phyloP scores from a whole-genome alignment of 2,888 invertebrate genomes.

The Brenthis hecate region DNA sequence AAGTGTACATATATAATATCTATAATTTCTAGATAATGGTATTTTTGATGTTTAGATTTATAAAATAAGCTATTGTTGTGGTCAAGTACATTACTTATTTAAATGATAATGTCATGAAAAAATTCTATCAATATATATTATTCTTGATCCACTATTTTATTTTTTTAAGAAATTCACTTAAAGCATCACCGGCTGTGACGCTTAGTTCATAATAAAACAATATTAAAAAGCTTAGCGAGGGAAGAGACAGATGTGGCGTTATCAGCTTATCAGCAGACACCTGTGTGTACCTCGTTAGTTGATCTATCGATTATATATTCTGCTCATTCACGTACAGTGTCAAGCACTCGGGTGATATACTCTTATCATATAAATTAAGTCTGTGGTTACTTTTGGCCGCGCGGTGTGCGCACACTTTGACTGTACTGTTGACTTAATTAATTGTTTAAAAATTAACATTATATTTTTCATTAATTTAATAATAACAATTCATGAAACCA shows the following conservation, averaged over 20 bases:
- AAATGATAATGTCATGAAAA: too few relatives aligned
- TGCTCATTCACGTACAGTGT: slow-evolving; percentile 4
- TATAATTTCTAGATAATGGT: too few relatives aligned
- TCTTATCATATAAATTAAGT: background rate
- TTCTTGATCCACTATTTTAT: background rate
- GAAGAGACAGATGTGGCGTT: slow-evolving; percentile 20
- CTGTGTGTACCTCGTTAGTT: slow-evolving; percentile 5
- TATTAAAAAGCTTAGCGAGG: slow-evolving; percentile 24
- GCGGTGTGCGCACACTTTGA: too few relatives aligned
- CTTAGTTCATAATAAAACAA: slow-evolving; percentile 2
- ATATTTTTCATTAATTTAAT: too few relatives aligned
- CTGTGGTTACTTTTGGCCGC: background rate
- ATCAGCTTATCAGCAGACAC: slow-evolving; percentile 23
- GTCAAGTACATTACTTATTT: too few relatives aligned
- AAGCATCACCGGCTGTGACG: background rate
- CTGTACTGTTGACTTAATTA: too few relatives aligned
- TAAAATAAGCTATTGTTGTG: too few relatives aligned
- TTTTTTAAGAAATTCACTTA: background rate
- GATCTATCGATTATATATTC: slow-evolving; percentile 7
- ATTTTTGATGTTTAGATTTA: too few relatives aligned
- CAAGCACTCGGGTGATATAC: background rate
- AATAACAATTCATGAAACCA: too few relatives aligned
- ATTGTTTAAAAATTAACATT: too few relatives aligned
- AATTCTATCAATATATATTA: too few relatives aligned
- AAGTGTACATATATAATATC: too few relatives aligned